These are phyloP conservation scores for Epinephelus awoara DNA, from an alignment of 2,797 vertebrate genomes.

Conservation along the genomic window DNA sequence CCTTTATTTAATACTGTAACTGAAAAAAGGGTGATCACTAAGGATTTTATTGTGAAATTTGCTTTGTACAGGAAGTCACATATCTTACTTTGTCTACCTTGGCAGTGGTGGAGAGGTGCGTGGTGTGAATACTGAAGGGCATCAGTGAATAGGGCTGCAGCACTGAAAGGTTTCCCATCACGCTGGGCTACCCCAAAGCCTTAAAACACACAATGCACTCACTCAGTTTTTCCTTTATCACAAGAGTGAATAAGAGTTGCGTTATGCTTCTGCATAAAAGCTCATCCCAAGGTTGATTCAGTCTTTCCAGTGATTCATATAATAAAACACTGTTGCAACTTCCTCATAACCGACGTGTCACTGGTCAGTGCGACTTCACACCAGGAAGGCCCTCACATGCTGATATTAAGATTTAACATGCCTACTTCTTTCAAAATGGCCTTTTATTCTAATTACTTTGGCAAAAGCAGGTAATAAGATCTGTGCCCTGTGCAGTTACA, in stretches of 20 bases:
- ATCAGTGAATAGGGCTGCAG: slow-evolving; percentile 26
- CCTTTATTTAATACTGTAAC: too few relatives aligned
- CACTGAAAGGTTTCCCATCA: slow-evolving; percentile 16
- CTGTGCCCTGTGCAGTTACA: background rate
- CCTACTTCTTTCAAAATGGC: background rate
- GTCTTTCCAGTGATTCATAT: slow-evolving; percentile 15
- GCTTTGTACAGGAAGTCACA: slow-evolving; percentile 14
- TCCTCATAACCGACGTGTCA: slow-evolving; percentile 35
- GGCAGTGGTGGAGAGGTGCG: slow-evolving; percentile 13
- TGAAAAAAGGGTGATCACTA: fast-evolving
- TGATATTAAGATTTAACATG: background rate
- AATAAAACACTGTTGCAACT: slow-evolving; percentile 16
- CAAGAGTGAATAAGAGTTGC: too few relatives aligned
- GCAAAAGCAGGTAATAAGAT: background rate
- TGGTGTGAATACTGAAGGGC: slow-evolving; percentile 60
- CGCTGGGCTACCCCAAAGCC: background rate
- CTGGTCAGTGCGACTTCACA: background rate
- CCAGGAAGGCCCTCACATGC: background rate
- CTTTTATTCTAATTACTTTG: background rate
- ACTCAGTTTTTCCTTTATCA: too few relatives aligned
- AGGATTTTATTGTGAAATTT: slow-evolving; percentile 45
- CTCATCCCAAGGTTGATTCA: slow-evolving; percentile 19
- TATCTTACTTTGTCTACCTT: background rate
- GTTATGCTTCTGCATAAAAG: background rate
- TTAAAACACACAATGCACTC: background rate